Conservation (phyloP, 1,140 invertebrate genomes). For the Drosophila chauvacae region DNA sequence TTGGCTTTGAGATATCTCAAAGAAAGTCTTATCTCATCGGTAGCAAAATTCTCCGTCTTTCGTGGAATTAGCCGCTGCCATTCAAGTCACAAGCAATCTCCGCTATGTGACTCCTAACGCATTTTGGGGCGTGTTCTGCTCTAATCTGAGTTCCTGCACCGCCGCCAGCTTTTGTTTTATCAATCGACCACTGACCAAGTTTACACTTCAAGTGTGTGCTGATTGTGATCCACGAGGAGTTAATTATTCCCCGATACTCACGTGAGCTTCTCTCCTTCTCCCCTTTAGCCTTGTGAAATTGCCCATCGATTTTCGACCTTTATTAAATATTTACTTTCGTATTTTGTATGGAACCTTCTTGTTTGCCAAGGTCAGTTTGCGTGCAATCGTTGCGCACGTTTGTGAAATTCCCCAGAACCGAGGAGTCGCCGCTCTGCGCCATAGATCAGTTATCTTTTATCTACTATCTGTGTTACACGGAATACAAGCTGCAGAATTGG, state of each 20-base stretch:
- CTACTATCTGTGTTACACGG: constrained; percentile 49
- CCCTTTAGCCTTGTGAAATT: constrained; percentile 26
- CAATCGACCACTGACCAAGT: constrained; percentile 1
- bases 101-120: constrained; percentile 24
- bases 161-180: background rate
- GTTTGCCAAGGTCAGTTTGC: constrained; percentile 22
- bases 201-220: constrained; percentile 18
- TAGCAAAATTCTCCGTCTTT: constrained; percentile 19
- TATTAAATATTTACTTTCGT: background rate
- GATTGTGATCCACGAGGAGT: constrained; percentile 16
- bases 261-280: constrained; percentile 13
- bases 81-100: constrained; percentile 13
- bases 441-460: constrained; percentile 68
- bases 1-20: constrained; percentile 26
- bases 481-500: constrained; percentile 52
- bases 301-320: background rate
- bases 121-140: constrained; percentile 2
- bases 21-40: constrained; percentile 30
- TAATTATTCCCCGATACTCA: constrained; percentile 16
- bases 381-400: constrained; percentile 51
- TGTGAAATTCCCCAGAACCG: constrained; percentile 63
- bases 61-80: constrained; percentile 30
- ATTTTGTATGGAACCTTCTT: constrained; percentile 24
- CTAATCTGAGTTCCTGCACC: constrained; percentile 25
- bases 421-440: constrained; percentile 24